Percentiles rank a stretch among this genome's conserved stretches.
phyloP scores from a whole-genome alignment of 1,140 invertebrate species.

The Hyposmocoma kahamanoa region DNA sequence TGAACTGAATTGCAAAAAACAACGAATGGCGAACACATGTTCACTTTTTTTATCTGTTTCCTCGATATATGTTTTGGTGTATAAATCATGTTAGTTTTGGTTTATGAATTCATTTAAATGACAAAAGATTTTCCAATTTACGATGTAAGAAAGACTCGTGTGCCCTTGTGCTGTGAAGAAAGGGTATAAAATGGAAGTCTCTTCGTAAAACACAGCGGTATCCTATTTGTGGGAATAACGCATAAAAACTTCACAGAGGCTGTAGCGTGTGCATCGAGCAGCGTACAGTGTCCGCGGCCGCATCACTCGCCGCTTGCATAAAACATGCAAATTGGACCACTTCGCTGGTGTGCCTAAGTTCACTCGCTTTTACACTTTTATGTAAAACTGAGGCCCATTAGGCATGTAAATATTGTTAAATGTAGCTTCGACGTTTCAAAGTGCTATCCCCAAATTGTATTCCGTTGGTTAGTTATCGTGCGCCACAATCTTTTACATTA shows the following conservation, averaged over 20 bases:
- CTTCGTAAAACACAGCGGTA: slow-evolving; percentile 38
- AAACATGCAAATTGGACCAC: slow-evolving; percentile 71
- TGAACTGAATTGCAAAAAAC: slow-evolving; percentile 13
- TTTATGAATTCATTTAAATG: no score
- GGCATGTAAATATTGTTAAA: slow-evolving; percentile 66
- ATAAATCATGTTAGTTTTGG: no score
- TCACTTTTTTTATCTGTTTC: no score
- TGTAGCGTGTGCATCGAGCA: slow-evolving; percentile 45
- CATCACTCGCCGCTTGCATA: slow-evolving; percentile 56
- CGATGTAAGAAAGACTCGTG: no score
- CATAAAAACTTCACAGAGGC: slow-evolving; percentile 66
- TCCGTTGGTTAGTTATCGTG: slow-evolving; percentile 10
- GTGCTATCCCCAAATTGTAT: slow-evolving; percentile 18
- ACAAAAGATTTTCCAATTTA: no score
- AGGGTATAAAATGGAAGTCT: no score
- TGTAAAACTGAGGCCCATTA: slow-evolving; percentile 59
- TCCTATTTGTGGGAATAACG: slow-evolving; percentile 65
- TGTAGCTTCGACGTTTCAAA: slow-evolving; percentile 23
- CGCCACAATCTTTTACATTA: neutral
- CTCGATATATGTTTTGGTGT: no score
- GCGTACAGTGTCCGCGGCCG: slow-evolving; percentile 41
- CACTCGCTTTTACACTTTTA: slow-evolving; percentile 65
- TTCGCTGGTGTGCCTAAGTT: slow-evolving; percentile 59
- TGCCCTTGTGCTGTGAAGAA: no score
- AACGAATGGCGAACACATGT: slow-evolving; percentile 7